Conservation (phyloP, 2,888 invertebrate species). For the Drosophila anomelani region DNA sequence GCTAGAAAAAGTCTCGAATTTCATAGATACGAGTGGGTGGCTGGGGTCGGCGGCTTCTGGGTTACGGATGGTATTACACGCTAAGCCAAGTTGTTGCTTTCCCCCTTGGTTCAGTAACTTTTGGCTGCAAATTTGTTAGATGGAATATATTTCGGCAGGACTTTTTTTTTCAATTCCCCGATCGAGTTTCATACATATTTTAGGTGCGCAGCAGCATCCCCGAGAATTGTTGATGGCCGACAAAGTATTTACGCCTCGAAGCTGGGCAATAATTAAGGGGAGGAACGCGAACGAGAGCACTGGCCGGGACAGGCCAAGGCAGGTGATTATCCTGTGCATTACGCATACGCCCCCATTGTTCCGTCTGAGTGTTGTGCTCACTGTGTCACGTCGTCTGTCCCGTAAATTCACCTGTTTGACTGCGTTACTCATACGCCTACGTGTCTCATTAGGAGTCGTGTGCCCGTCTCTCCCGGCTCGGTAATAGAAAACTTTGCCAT, state of each 20-base stretch:
- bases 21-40: conserved; percentile 29
- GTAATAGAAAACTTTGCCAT: conserved; percentile 77
- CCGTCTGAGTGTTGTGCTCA: conserved; percentile 9
- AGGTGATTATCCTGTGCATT: conserved; percentile 39
- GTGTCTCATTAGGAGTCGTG: conserved; percentile 71
- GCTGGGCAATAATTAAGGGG: conserved; percentile 25
- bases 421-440: conserved; percentile 76
- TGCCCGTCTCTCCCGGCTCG: conserved; percentile 34
- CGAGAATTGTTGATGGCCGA: conserved; percentile 6
- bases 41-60: conserved; percentile 19
- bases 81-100: conserved; percentile 36
- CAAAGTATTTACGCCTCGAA: conserved; percentile 1
- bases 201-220: conserved; percentile 1
- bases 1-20: conserved; percentile 39
- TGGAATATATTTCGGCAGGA: conserved; percentile 21
- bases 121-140: conserved; percentile 40
- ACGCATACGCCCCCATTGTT: conserved; percentile 43
- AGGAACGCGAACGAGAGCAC: not conserved
- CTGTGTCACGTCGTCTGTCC: conserved; percentile 49
- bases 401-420: conserved; percentile 57
- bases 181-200: conserved; percentile 32
- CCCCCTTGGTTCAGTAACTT: conserved; percentile 28
- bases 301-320: not conserved
- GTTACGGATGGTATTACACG: conserved; percentile 45
- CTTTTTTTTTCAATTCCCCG: conserved; percentile 45